Conservation (phyloP, 2,888 invertebrate genomes). For the Dasysyrphus tricinctus region DNA sequence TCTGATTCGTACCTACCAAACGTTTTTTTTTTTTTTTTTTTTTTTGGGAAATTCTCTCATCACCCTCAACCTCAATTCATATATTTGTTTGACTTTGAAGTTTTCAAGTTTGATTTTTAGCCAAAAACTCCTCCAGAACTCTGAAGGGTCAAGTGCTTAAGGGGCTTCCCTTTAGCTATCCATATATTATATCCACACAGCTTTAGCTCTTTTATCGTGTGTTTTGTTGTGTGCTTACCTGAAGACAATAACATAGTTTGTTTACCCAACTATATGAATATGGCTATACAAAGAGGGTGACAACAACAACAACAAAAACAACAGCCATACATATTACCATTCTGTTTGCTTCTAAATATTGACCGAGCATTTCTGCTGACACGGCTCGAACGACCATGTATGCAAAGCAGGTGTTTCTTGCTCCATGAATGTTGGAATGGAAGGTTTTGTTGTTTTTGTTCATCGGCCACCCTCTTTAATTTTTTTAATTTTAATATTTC, state of each 20-base stretch:
- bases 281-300: slow-evolving; percentile 57
- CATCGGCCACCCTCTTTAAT: not conserved
- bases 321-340: slow-evolving; percentile 5
- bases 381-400: slow-evolving; percentile 3
- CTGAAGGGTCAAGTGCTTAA: slow-evolving; percentile 64
- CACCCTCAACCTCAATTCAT: slow-evolving; percentile 14
- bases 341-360: slow-evolving; percentile 67
- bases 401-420: slow-evolving; percentile 50
- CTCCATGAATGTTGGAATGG: not conserved
- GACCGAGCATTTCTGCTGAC: slow-evolving; percentile 48
- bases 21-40: not conserved
- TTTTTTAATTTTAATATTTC: slow-evolving; percentile 44
- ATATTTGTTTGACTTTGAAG: slow-evolving; percentile 51
- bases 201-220: not conserved
- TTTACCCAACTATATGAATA: slow-evolving; percentile 55
- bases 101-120: slow-evolving; percentile 51
- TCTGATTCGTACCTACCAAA: slow-evolving; percentile 5
- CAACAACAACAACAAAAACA: slow-evolving; percentile 54
- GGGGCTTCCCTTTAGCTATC: slow-evolving; percentile 8
- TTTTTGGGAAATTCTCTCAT: slow-evolving; percentile 6
- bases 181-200: not conserved
- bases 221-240: slow-evolving; percentile 37
- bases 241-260: slow-evolving; percentile 57
- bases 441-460: not conserved
- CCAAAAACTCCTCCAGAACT: slow-evolving; percentile 15